phyloP scores from a whole-genome alignment of 92 coral and sea anemone genomes.

The Parazoanthus atlanticus region DNA sequence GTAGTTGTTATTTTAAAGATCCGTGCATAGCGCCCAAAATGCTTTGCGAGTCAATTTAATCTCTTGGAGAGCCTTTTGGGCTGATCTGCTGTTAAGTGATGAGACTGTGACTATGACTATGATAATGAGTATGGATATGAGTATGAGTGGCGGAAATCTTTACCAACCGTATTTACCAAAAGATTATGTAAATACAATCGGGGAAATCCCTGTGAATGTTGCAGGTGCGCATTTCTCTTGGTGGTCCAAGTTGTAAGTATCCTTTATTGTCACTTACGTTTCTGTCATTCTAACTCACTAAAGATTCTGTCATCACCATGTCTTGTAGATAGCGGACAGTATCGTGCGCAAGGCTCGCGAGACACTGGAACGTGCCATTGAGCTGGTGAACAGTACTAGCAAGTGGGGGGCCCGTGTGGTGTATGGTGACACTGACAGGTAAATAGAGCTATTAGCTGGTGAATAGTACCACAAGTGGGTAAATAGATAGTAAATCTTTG shows the following conservation, averaged over 20 bases:
- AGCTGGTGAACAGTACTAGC: slow-evolving; percentile 88
- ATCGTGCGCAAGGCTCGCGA: slow-evolving; percentile 98
- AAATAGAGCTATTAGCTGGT: slow-evolving; percentile 51
- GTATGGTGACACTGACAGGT: slow-evolving; percentile 99
- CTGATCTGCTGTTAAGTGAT: no score
- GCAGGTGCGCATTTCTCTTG: no score
- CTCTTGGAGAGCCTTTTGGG: background rate
- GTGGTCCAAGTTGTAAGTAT: no score
- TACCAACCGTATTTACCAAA: no score
- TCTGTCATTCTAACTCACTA: background rate
- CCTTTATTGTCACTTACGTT: background rate
- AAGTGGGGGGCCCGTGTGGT: slow-evolving; percentile 98
- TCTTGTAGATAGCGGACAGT: slow-evolving; percentile 83
- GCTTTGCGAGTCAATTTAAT: background rate
- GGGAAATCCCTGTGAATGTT: no score
- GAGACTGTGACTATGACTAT: no score
- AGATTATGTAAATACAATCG: no score
- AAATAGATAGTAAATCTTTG: background rate
- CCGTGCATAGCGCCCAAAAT: background rate
- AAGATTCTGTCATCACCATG: background rate
- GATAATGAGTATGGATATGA: no score
- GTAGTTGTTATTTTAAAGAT: no score
- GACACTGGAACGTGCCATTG: slow-evolving; percentile 92
- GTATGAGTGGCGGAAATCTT: no score
- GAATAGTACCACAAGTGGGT: slow-evolving; percentile 88